phyloP scores from a whole-genome alignment of 2,113 vertebrate genomes.

The Cygnus atratus region DNA sequence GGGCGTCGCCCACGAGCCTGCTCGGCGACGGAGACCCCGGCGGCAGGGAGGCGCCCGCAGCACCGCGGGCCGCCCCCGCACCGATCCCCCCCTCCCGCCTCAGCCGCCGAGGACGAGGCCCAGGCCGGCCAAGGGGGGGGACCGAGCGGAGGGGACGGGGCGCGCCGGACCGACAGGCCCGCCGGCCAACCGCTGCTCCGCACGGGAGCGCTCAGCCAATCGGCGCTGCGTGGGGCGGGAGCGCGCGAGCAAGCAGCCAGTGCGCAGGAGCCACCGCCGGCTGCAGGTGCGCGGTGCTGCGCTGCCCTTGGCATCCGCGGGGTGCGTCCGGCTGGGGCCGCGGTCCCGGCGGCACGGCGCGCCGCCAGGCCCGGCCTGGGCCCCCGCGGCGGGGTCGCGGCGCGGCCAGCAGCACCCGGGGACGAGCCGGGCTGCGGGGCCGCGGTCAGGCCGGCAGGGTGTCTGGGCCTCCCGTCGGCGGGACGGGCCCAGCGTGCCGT shows the following conservation, averaged over 20 bases:
- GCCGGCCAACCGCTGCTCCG: constrained; percentile 5
- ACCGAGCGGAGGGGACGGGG: not conserved
- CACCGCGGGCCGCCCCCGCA: not conserved
- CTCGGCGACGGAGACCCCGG: no score
- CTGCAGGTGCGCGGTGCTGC: not conserved
- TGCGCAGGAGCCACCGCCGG: not conserved
- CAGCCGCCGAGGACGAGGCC: not conserved
- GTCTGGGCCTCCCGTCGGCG: not conserved
- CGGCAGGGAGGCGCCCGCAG: not conserved
- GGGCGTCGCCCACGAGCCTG: not conserved
- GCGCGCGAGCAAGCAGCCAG: not conserved
- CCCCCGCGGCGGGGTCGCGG: no score
- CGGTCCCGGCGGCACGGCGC: no score
- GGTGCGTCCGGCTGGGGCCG: no score
- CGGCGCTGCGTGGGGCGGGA: constrained; percentile 21
- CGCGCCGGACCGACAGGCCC: constrained; percentile 12
- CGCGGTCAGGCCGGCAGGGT: no score
- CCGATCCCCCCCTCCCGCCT: not conserved
- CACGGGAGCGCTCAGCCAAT: not conserved
- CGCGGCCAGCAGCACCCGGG: not conserved
- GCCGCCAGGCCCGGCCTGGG: no score
- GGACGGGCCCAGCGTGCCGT: not conserved
- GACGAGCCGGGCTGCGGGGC: no score
- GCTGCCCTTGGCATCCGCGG: not conserved
- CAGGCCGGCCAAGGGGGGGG: not conserved